A percentile compares a stretch with the other conserved stretches of the same genome.
Conservation (phyloP, 2,113 vertebrate species). For the Lophius piscatorius region DNA sequence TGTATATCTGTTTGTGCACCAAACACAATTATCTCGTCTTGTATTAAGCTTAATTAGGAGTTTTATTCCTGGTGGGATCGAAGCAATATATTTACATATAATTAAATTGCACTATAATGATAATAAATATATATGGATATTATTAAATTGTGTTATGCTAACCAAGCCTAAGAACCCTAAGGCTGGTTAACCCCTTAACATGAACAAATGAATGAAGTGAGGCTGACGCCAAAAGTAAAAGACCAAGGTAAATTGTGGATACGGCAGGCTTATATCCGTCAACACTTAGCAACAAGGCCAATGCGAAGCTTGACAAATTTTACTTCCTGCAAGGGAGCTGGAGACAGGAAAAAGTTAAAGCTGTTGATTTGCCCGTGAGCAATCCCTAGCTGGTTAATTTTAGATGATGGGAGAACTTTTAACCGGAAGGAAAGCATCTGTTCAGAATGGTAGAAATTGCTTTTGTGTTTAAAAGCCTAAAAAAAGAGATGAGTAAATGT, state of each 20-base stretch:
- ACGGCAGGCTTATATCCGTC: slow-evolving; percentile 46
- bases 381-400: slow-evolving; percentile 68
- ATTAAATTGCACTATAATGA: too few relatives aligned
- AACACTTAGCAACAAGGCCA: slow-evolving; percentile 54
- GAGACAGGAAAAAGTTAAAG: slow-evolving; percentile 50
- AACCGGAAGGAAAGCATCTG: slow-evolving; percentile 51
- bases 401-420: slow-evolving; percentile 61
- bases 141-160: too few relatives aligned
- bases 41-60: too few relatives aligned
- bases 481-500: slow-evolving; percentile 40
- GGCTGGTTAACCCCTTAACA: too few relatives aligned
- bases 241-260: slow-evolving; percentile 32
- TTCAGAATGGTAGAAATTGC: slow-evolving; percentile 42
- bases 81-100: too few relatives aligned
- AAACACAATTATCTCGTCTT: too few relatives aligned
- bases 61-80: too few relatives aligned
- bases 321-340: slow-evolving; percentile 49
- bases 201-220: too few relatives aligned
- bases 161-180: too few relatives aligned
- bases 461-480: slow-evolving; percentile 62
- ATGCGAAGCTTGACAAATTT: slow-evolving; percentile 62
- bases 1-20: too few relatives aligned
- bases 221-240: too few relatives aligned
- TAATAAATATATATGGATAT: too few relatives aligned
- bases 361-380: slow-evolving; percentile 66